These are phyloP conservation scores for Shinisaurus crocodilurus DNA, from an alignment of 2,113 vertebrate genomes.

Conservation along the genomic window DNA sequence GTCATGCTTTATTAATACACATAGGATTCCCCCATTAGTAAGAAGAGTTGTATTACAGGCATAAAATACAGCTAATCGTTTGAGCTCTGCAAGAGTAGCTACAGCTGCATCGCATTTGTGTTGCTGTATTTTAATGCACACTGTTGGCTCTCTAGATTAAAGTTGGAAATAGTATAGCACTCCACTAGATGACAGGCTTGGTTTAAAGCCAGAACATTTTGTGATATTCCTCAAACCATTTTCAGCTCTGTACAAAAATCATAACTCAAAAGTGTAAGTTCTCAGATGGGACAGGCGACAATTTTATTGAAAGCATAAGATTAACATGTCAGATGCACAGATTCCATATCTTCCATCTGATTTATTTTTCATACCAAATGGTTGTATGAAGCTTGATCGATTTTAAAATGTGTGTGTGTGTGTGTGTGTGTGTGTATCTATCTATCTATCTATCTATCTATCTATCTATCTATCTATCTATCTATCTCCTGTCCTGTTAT, in stretches of 20 bases:
- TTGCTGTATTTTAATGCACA: slow-evolving; percentile 72
- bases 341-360: not conserved
- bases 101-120: slow-evolving; percentile 78
- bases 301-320: slow-evolving; percentile 43
- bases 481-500: too few species aligned
- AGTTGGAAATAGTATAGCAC: slow-evolving; percentile 73
- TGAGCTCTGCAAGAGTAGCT: slow-evolving; percentile 66
- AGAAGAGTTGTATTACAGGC: slow-evolving; percentile 69
- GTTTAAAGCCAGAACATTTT: slow-evolving; percentile 76
- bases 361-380: not conserved
- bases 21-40: slow-evolving; percentile 69
- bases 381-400: not conserved
- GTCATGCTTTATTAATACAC: slow-evolving; percentile 60
- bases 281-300: slow-evolving; percentile 40
- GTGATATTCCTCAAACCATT: slow-evolving; percentile 69
- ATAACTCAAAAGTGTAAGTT: slow-evolving; percentile 69
- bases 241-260: slow-evolving; percentile 63
- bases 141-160: slow-evolving; percentile 75
- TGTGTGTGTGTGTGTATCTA: not conserved
- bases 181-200: slow-evolving; percentile 78
- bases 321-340: slow-evolving; percentile 27
- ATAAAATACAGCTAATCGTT: slow-evolving; percentile 77
- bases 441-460: too few species aligned
- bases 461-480: too few species aligned
- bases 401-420: slow-evolving; percentile 5